Evolutionary conservation across 2,888 invertebrate species (phyloP), one percentile per base, ranked within the genome.

Genomic region (Hypolimnas misippus): DNA sequence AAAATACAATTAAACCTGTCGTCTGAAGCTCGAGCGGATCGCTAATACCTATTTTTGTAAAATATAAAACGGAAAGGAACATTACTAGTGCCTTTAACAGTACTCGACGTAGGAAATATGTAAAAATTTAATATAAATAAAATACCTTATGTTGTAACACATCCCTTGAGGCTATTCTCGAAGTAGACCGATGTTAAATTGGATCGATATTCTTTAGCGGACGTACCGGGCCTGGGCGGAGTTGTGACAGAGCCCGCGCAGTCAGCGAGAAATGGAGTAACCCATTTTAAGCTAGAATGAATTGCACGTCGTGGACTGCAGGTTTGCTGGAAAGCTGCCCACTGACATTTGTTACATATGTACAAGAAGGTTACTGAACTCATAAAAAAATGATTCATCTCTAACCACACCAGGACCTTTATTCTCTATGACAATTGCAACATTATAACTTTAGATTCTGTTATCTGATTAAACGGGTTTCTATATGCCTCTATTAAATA

Each of bases 261-360:
- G 86, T 89, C 89, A 89, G 86, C 87, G 83, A 81, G 83, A 87
- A 89, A 86, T 83, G 82, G 84, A 86, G 83, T 87, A 87, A 88
- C 88, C 89, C 83, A 89, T 88, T 89, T 89, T 86, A 87, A 88
- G 87, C 86, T 84, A 85, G 87, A 87, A 89, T 89, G 87, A 89
- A 89, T 89, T 88, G 88, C 86, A 83, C 82, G 84, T 86, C 86
- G 86, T 86, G 86, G 84, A 82, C 83, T 87, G 85, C 87, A 87
- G 89, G 88, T 88, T 86, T 78, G 74, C 83, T 89, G 89, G 88
- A 89, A 88, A 85, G 76, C 81, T 88, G 88, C 87, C 89, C 87
- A 87, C 83, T 82, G 82, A 83, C 81, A 68, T 81, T 73, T 70
- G 70, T 59, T 67, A 82, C 77, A 74, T 66, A 86, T 76, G 59